Evolutionary conservation across 2,113 vertebrate genomes (phyloP).

Genomic region (Choloepus hoffmanni): DNA sequence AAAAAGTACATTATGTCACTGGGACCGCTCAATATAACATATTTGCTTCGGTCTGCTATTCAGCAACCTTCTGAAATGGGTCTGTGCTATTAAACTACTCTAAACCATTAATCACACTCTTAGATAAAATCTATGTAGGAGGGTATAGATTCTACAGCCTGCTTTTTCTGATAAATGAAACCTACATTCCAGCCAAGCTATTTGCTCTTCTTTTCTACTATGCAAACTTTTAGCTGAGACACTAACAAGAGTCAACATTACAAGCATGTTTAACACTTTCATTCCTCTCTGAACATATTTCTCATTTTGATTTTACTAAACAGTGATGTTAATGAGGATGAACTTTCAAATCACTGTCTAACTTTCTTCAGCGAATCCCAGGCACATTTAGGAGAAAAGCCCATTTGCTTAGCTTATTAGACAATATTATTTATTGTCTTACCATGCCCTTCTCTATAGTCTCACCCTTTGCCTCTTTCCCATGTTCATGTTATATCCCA

Average conservation of each 20-base stretch:
- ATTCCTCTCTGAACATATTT: not conserved
- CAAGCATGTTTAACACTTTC: not conserved
- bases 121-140: slow-evolving; percentile 49
- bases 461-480: not conserved
- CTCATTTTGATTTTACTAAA: slow-evolving; percentile 47
- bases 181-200: not conserved
- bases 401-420: not conserved
- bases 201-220: not conserved
- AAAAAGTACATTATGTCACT: not conserved
- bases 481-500: fast-evolving
- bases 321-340: not conserved
- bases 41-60: not conserved
- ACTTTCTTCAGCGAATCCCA: not conserved
- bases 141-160: slow-evolving; percentile 69
- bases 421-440: fast-evolving
- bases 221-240: not conserved
- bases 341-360: not conserved
- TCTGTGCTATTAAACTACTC: slow-evolving; percentile 7
- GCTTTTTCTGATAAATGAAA: slow-evolving; percentile 67
- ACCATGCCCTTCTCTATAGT: too few species aligned
- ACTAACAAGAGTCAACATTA: not conserved
- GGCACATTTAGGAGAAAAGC: not conserved
- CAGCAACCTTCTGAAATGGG: not conserved
- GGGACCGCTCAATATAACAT: not conserved
- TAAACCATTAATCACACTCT: slow-evolving; percentile 52